phyloP scores from a whole-genome alignment of 2,888 invertebrate genomes.

The Itoplectis maculator region DNA sequence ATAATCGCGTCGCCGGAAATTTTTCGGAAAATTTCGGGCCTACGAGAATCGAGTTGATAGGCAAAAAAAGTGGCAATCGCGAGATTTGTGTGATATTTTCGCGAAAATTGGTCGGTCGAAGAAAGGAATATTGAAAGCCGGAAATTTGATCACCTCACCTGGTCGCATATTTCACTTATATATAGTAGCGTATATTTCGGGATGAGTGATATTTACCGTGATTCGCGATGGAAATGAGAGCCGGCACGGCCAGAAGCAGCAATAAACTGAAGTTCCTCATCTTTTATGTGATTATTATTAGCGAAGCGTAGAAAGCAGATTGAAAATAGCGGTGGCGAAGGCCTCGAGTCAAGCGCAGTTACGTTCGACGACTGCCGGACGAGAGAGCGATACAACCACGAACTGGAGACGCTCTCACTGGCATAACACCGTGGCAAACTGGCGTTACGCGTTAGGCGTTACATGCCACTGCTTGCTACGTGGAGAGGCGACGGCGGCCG shows the following conservation, averaged over 20 bases:
- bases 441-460: slow-evolving; percentile 71
- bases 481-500: slow-evolving; percentile 77
- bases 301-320: slow-evolving; percentile 4
- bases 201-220: too few relatives aligned
- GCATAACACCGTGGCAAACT: slow-evolving; percentile 74
- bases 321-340: slow-evolving; percentile 8
- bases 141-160: neutral
- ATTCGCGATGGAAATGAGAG: slow-evolving; percentile 89
- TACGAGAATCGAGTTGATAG: neutral
- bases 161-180: too few relatives aligned
- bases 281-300: slow-evolving; percentile 53
- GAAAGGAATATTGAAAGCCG: slow-evolving; percentile 2
- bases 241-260: slow-evolving; percentile 89
- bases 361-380: slow-evolving; percentile 58
- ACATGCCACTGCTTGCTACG: slow-evolving; percentile 79
- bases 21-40: neutral
- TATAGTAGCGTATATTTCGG: too few relatives aligned
- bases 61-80: neutral
- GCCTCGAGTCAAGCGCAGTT: slow-evolving; percentile 54
- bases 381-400: slow-evolving; percentile 67
- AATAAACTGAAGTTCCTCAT: slow-evolving; percentile 91
- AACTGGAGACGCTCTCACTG: slow-evolving; percentile 55
- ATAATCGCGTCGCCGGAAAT: neutral
- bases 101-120: slow-evolving; percentile 33
- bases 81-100: neutral